Evolutionary conservation across 2,797 vertebrate species (phyloP), one percentile per base, ranked within the genome.

Genomic region (Heteromormyrus szaboi): DNA sequence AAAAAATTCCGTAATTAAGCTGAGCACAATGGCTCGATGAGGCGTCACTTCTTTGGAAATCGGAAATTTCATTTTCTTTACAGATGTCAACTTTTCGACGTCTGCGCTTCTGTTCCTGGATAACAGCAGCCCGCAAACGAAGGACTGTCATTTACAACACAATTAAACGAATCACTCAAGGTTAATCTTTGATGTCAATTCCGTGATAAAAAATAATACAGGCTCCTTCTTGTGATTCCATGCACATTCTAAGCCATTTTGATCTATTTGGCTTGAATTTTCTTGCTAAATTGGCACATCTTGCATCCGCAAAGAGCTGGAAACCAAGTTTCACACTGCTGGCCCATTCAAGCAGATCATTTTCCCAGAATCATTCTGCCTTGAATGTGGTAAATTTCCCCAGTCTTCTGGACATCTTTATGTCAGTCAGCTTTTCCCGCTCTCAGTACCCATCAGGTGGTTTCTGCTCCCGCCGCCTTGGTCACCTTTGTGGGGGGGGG

Each of bases 81-180:
- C 48, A 53, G 54, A 87, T 62, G 85, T 41, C 19, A 87, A 89
- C 81, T 89, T 87, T 41, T 85, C 12, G 33, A 48, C 84, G 29
- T 50, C 56, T 85, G 14, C 29, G 56, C 14, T 84, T 48, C 85
- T 89, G 86, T 85, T 65, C 87, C 22, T 37, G 59, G 17, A 85
- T 84, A 89, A 88, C 22, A 54, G 48, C 53, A 44, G 25, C 81
- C 14, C 19, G 72, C 25, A 62, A 53, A n/a, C 50, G 72, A 87
- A 85, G 54, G 59, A 25, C 54, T 88, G 51, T 22, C 50, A 89
- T 81, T 54, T 25, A 50, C 53, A 46, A 83, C 65, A 59, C 86
- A 91, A 72, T 90, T 90, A 90, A 87, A 11, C 88, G 29, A 85
- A 90, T 89, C 56, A 89, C 85, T 91, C 88, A 91, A 89, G 89